Evolutionary conservation across 2,113 vertebrate species (phyloP).

Genomic region (Oenanthe melanoleuca): DNA sequence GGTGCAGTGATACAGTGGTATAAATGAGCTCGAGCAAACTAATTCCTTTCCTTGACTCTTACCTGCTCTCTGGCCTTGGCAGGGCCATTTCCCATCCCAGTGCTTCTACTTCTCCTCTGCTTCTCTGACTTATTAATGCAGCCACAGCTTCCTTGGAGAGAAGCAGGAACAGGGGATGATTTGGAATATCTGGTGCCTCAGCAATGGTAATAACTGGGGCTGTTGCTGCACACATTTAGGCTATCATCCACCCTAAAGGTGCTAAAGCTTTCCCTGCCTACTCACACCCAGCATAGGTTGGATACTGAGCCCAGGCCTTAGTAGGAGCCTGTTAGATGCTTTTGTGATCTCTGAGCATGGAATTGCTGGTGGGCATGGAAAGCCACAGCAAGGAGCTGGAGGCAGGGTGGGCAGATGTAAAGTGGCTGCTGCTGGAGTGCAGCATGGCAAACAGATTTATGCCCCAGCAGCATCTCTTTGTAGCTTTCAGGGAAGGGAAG

Average conservation of each 20-base stretch:
- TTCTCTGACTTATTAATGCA: not conserved
- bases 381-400: not conserved
- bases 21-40: not conserved
- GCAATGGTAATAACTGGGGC: not conserved
- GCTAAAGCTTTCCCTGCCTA: not conserved
- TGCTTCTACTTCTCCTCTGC: not conserved
- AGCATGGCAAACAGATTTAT: not conserved
- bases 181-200: not conserved
- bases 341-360: not conserved
- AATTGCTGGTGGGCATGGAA: not conserved
- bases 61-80: not conserved
- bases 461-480: not conserved
- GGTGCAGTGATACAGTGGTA: not conserved
- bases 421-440: not conserved
- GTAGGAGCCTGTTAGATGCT: accelerated
- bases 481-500: not conserved
- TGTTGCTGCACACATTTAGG: not conserved
- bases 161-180: not conserved
- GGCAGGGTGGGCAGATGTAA: not conserved
- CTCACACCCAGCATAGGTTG: accelerated
- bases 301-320: not conserved
- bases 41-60: not conserved
- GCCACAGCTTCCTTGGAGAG: not conserved
- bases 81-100: not conserved
- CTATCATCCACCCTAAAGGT: not conserved